phyloP scores from a whole-genome alignment of 2,888 invertebrate genomes.

The Andrena bucephala region DNA sequence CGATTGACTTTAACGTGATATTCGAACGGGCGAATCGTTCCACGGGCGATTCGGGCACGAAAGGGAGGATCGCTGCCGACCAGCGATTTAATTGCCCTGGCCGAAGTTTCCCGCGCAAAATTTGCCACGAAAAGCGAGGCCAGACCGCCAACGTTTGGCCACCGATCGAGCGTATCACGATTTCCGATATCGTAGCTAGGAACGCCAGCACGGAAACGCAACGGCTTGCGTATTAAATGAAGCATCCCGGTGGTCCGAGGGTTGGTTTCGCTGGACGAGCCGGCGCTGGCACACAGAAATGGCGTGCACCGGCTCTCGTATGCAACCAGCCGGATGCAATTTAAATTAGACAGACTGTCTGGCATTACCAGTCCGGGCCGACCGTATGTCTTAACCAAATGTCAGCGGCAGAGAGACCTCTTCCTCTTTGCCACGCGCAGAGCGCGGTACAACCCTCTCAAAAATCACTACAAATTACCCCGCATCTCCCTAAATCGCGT shows the following conservation, averaged over 20 bases:
- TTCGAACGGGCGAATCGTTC: too few species aligned
- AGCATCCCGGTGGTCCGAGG: constrained; percentile 33
- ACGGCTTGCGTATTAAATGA: constrained; percentile 58
- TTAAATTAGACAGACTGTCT: constrained; percentile 75
- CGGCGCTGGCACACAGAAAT: not conserved
- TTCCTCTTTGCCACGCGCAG: constrained; percentile 57
- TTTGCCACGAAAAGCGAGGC: constrained; percentile 31
- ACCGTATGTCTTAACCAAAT: constrained; percentile 76
- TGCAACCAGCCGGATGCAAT: constrained; percentile 73
- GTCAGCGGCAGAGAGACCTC: constrained; percentile 70
- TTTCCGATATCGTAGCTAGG: constrained; percentile 28
- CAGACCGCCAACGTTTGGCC: constrained; percentile 6
- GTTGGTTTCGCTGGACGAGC: constrained; percentile 33
- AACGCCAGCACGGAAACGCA: constrained; percentile 20
- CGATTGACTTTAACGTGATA: not conserved
- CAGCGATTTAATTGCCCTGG: constrained; percentile 12
- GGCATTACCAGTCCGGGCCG: constrained; percentile 69
- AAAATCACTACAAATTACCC: constrained; percentile 65
- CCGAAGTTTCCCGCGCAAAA: constrained; percentile 16
- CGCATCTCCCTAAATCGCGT: constrained; percentile 24
- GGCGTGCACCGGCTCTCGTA: constrained; percentile 15
- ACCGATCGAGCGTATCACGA: constrained; percentile 44
- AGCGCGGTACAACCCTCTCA: constrained; percentile 30
- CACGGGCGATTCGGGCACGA: not conserved
- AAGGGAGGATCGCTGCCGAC: constrained; percentile 19